phyloP scores from a whole-genome alignment of 2,113 vertebrate genomes.

The Caranx melampygus region DNA sequence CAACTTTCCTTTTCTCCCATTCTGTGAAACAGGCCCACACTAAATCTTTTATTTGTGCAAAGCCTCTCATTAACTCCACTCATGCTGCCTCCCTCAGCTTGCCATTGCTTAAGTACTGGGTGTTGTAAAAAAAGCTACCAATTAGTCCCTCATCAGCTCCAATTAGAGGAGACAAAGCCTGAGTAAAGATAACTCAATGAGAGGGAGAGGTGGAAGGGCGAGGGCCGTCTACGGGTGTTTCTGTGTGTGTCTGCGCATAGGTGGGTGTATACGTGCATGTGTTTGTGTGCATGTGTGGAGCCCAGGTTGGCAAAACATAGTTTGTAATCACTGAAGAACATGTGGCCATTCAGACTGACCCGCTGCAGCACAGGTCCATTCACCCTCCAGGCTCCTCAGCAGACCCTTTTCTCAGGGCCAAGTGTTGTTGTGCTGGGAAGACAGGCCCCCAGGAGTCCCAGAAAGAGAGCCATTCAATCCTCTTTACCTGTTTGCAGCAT shows the following conservation, averaged over 20 bases:
- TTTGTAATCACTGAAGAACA: constrained; percentile 92
- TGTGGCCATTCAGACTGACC: constrained; percentile 83
- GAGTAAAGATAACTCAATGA: constrained; percentile 97
- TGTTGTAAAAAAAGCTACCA: constrained; percentile 92
- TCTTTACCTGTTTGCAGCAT: constrained; percentile 93
- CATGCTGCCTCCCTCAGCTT: constrained; percentile 89
- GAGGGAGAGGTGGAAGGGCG: constrained; percentile 82
- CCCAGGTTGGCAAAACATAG: constrained; percentile 79
- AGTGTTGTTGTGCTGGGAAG: constrained; percentile 92
- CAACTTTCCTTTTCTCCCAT: constrained; percentile 83
- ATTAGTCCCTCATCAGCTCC: constrained; percentile 99
- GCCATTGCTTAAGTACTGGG: constrained; percentile 89
- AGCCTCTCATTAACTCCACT: constrained; percentile 98
- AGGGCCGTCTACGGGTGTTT: constrained; percentile 52
- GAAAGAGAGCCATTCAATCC: constrained; percentile 90
- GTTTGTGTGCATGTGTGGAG: constrained; percentile 63
- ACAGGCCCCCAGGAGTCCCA: constrained; percentile 93
- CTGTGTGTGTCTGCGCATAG: constrained; percentile 22
- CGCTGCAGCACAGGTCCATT: constrained; percentile 83
- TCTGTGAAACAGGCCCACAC: constrained; percentile 81
- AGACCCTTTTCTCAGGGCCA: constrained; percentile 85
- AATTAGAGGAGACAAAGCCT: constrained; percentile 99
- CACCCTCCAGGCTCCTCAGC: constrained; percentile 84
- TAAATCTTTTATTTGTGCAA: constrained; percentile 83
- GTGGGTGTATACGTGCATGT: constrained; percentile 29